Evolutionary conservation across 2,797 vertebrate species (phyloP), one percentile per base, ranked within the genome.

Genomic region (Platyrinchus mystaceus): DNA sequence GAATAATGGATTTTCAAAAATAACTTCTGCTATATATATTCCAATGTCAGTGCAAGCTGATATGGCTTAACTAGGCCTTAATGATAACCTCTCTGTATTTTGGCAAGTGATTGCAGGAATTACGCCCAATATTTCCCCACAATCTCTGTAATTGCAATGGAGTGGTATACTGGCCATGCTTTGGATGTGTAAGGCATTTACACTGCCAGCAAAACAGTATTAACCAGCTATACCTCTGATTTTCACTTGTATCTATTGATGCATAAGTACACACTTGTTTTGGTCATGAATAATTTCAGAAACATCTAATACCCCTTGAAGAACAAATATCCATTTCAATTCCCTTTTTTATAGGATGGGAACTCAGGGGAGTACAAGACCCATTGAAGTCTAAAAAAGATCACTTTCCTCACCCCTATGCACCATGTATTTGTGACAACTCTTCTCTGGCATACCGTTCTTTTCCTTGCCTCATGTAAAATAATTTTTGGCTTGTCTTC

Each of bases 161-260:
- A 70, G 23, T 12, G 5, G 22, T 55, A 30, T 46, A n/a, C 15
- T 62, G n/a, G 7, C 22, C 49, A 4, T 9, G 20, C 26, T 41
- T 30, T 59, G 37, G 9, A 21, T 0, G 0, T 10, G 23, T 23
- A 46, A 8, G 14, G 8, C 17, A 37, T 36, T 32, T 49, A 55
- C 37, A 37, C 5, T n/a, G 28, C 15, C 39, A 59, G 18, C 6
- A 74, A 32, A 16, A 56, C 7, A 36, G 18, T 47, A 41, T 32
- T 60, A 78, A 37, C 14, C 6, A 59, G 7, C 14, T 68, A 16
- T 16, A 47, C 2, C 7, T 66, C 24, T 41, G 55, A 52, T 24
- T 3, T 80, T 86, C 69, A 49, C 24, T 74, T 63, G 2, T 28
- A 26, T n/a, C 10, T 71, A 2, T 44, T 56, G 28, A 79, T 0